phyloP scores from a whole-genome alignment of 1,140 invertebrate genomes.

The Streblospio benedicti region DNA sequence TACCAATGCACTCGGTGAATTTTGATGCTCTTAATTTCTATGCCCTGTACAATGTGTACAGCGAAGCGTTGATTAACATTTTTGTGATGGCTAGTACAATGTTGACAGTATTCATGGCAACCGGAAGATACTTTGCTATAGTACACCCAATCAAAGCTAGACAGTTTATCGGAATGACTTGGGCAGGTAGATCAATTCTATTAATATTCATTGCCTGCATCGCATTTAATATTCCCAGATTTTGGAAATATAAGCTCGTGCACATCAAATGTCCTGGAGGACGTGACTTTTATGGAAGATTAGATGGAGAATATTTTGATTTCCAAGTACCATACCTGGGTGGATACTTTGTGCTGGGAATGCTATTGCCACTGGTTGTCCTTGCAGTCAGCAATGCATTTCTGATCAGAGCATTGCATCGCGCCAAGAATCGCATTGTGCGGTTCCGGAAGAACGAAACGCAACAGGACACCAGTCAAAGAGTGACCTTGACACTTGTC shows the following conservation, averaged over 20 bases:
- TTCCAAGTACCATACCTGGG: no score
- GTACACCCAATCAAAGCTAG: constrained; percentile 5
- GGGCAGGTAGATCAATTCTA: neutral
- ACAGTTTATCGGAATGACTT: constrained; percentile 6
- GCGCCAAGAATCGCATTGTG: neutral
- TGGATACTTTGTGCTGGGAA: neutral
- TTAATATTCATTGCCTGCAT: constrained; percentile 2
- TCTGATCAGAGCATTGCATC: neutral
- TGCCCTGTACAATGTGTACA: neutral
- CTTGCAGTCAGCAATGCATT: neutral
- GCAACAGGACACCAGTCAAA: constrained; percentile 60
- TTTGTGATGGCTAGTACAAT: constrained; percentile 6
- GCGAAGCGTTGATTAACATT: constrained; percentile 5
- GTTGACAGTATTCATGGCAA: constrained; percentile 9
- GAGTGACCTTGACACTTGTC: neutral
- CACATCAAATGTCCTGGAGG: no score
- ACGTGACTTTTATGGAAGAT: no score
- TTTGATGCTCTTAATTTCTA: neutral
- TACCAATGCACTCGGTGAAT: neutral
- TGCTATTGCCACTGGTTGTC: neutral
- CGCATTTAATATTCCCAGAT: constrained; percentile 5
- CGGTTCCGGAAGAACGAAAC: constrained; percentile 15
- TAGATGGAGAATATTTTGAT: no score
- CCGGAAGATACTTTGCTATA: neutral
- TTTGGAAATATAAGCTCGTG: no score